Evolutionary conservation across 2,888 invertebrate genomes (phyloP).

Genomic region (Melinaea marsaeus): DNA sequence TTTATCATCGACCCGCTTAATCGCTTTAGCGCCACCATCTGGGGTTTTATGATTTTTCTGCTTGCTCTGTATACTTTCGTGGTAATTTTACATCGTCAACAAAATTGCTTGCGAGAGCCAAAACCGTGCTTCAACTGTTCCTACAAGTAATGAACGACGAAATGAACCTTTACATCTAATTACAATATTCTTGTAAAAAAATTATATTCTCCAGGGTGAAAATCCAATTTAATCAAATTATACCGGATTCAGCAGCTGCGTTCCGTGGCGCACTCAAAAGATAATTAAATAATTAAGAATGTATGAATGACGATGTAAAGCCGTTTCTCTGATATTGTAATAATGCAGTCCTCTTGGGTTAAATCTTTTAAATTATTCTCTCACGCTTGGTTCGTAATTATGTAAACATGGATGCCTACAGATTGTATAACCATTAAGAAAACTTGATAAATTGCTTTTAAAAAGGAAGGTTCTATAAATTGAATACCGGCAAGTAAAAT

Average conservation of each 20-base stretch:
- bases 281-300: slow-evolving; percentile 77
- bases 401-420: slow-evolving; percentile 53
- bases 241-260: slow-evolving; percentile 58
- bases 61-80: slow-evolving; percentile 72
- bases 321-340: slow-evolving; percentile 73
- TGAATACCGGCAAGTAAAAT: not conserved
- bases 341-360: slow-evolving; percentile 73
- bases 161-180: slow-evolving; percentile 26
- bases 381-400: slow-evolving; percentile 64
- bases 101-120: slow-evolving; percentile 63
- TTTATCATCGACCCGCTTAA: slow-evolving; percentile 78
- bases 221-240: slow-evolving; percentile 69
- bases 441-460: slow-evolving; percentile 38
- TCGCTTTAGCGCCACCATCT: slow-evolving; percentile 78
- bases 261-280: slow-evolving; percentile 62
- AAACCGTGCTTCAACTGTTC: slow-evolving; percentile 29
- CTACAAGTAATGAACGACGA: not conserved
- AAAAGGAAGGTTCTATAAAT: not conserved
- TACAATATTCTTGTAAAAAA: slow-evolving; percentile 41
- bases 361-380: slow-evolving; percentile 75
- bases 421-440: slow-evolving; percentile 51
- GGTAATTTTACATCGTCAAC: slow-evolving; percentile 71
- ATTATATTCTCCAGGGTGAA: slow-evolving; percentile 46
- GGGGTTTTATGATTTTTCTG: slow-evolving; percentile 78
- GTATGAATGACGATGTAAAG: slow-evolving; percentile 74